phyloP scores from a whole-genome alignment of 2,888 invertebrate genomes.

The Teleiodes luculella region DNA sequence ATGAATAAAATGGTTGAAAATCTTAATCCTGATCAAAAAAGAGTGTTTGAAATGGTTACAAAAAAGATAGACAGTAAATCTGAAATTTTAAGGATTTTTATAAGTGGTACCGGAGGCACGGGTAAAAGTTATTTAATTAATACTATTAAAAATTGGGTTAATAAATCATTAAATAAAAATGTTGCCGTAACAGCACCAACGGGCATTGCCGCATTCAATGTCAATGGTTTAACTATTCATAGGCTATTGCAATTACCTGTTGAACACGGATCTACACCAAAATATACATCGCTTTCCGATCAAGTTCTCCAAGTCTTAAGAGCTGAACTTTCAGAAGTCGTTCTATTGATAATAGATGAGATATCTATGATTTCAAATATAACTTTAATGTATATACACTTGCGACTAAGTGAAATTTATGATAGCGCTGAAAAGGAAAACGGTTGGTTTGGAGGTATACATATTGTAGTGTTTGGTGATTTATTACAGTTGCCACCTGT shows the following conservation, averaged over 20 bases:
- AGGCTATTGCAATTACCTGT: constrained; percentile 35
- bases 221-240: constrained; percentile 39
- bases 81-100: constrained; percentile 19
- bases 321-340: constrained; percentile 29
- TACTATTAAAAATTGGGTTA: constrained; percentile 30
- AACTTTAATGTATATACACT: constrained; percentile 24
- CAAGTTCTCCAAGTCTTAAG: constrained; percentile 26
- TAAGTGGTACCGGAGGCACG: constrained; percentile 33
- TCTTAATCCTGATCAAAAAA: constrained; percentile 32
- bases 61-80: constrained; percentile 13
- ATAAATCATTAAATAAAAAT: constrained; percentile 28
- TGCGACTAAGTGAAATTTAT: constrained; percentile 31
- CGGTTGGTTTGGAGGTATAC: constrained; percentile 38
- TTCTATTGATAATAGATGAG: constrained; percentile 35
- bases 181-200: constrained; percentile 29
- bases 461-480: constrained; percentile 38
- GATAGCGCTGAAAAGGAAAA: constrained; percentile 28
- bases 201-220: constrained; percentile 41
- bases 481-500: constrained; percentile 39
- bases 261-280: constrained; percentile 34
- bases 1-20: constrained; percentile 24
- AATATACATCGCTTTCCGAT: constrained; percentile 34
- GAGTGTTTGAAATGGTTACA: constrained; percentile 29
- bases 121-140: constrained; percentile 37
- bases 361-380: constrained; percentile 27